Percentiles rank a stretch among this genome's conserved stretches.
Evolutionary conservation across 2,888 invertebrate genomes (phyloP).

Genomic region (Eueremaeus valkanovi): DNA sequence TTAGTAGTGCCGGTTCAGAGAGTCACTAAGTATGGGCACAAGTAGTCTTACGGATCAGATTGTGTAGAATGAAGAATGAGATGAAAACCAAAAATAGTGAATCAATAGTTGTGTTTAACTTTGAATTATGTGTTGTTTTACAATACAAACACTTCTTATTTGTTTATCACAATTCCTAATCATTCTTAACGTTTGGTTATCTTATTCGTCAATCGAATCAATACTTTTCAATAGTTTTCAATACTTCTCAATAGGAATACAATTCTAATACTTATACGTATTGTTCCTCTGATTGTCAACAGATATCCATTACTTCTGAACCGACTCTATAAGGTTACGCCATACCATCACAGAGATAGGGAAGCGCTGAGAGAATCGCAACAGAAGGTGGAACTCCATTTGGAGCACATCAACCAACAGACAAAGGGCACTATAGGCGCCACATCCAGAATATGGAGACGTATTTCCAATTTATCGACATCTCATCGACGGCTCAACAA

Average conservation of each 20-base stretch:
- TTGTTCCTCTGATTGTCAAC: too few relatives aligned
- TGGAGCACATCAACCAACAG: slow-evolving; percentile 90
- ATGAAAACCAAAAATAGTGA: too few relatives aligned
- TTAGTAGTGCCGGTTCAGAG: slow-evolving; percentile 96
- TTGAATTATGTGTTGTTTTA: too few relatives aligned
- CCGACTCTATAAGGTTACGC: slow-evolving; percentile 83
- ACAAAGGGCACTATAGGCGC: slow-evolving; percentile 85
- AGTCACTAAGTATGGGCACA: slow-evolving; percentile 68
- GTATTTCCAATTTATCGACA: slow-evolving; percentile 69
- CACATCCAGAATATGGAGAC: slow-evolving; percentile 73
- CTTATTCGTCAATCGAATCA: background rate
- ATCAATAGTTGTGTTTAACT: too few relatives aligned
- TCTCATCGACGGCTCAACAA: slow-evolving; percentile 58
- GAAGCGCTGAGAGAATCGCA: slow-evolving; percentile 81
- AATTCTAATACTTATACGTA: too few relatives aligned
- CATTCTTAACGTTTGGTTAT: too few relatives aligned
- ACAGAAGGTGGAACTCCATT: slow-evolving; percentile 83
- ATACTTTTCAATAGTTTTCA: background rate
- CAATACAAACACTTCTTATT: too few relatives aligned
- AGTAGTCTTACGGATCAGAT: too few relatives aligned
- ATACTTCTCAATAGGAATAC: too few relatives aligned
- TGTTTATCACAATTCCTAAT: too few relatives aligned
- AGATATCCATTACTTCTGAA: slow-evolving; percentile 82
- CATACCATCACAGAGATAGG: slow-evolving; percentile 69
- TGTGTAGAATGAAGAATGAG: too few relatives aligned